A percentile compares a stretch with the other conserved stretches of the same genome.
These are phyloP conservation scores for Scolopax mira DNA, from an alignment of 2,113 vertebrate genomes.

Conservation along the genomic window DNA sequence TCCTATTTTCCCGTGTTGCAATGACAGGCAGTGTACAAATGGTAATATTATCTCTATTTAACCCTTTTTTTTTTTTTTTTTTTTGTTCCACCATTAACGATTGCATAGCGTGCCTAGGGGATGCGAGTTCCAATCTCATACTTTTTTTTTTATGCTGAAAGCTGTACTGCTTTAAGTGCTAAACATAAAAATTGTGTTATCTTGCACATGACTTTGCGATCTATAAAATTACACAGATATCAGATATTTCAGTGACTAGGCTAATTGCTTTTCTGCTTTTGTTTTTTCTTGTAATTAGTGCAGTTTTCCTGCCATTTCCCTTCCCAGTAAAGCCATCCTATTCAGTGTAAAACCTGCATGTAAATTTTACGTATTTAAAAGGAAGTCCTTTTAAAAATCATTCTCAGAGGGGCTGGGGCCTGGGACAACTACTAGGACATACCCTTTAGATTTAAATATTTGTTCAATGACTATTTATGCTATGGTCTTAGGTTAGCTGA, in stretches of 20 bases:
- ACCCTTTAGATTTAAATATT: background rate
- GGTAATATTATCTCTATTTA: background rate
- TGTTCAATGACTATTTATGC: background rate
- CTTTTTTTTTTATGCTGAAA: background rate
- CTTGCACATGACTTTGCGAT: background rate
- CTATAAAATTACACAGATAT: background rate
- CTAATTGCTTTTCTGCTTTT: background rate
- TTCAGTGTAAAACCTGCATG: background rate
- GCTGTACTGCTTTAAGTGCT: background rate
- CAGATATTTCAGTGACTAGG: background rate
- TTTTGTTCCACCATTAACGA: background rate
- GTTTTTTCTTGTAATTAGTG: background rate
- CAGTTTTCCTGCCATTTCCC: background rate
- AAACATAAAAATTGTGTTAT: background rate
- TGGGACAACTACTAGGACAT: background rate
- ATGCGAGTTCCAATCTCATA: background rate
- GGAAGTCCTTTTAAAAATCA: background rate
- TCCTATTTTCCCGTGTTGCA: background rate
- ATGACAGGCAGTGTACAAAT: background rate
- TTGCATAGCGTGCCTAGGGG: background rate
- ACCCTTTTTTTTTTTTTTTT: background rate
- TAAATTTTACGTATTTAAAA: background rate
- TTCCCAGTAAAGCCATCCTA: background rate
- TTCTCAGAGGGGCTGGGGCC: background rate
- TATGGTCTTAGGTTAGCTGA: background rate